phyloP scores from a whole-genome alignment of 92 coral and sea anemone species.

The Parazoanthus swiftii region DNA sequence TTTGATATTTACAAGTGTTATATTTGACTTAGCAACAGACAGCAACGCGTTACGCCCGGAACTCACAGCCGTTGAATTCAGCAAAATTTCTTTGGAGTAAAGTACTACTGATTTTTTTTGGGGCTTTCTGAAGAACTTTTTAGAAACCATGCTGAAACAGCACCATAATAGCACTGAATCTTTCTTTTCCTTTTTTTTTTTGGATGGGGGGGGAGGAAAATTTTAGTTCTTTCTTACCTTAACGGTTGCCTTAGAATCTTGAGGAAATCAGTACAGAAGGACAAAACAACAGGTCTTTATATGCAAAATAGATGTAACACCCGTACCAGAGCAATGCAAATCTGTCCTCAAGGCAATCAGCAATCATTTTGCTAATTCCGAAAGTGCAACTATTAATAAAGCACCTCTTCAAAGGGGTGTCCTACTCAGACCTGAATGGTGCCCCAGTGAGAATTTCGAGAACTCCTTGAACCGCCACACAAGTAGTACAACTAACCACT shows the following conservation, averaged over 20 bases:
- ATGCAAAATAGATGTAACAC: background rate
- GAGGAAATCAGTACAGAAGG: background rate
- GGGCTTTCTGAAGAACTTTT: background rate
- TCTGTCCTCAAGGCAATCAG: conserved; percentile 28
- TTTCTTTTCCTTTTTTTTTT: background rate
- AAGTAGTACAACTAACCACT: background rate
- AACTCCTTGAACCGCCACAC: background rate
- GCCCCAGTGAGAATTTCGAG: background rate
- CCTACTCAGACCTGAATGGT: background rate
- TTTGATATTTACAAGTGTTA: background rate
- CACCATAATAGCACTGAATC: background rate
- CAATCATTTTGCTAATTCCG: conserved; percentile 11
- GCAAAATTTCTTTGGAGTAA: background rate
- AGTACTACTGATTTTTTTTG: no score
- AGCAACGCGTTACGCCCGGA: background rate
- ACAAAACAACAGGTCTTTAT: background rate
- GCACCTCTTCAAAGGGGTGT: conserved; percentile 28
- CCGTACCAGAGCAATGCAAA: conserved; percentile 12
- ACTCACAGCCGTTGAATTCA: background rate
- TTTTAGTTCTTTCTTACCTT: background rate
- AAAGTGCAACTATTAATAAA: conserved; percentile 1
- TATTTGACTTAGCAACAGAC: background rate
- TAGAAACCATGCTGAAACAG: background rate
- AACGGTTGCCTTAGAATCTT: background rate
- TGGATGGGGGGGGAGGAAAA: background rate